Evolutionary conservation across 2,113 vertebrate species (phyloP), one percentile per base, ranked within the genome.

Genomic region (Burhinus bistriatus): DNA sequence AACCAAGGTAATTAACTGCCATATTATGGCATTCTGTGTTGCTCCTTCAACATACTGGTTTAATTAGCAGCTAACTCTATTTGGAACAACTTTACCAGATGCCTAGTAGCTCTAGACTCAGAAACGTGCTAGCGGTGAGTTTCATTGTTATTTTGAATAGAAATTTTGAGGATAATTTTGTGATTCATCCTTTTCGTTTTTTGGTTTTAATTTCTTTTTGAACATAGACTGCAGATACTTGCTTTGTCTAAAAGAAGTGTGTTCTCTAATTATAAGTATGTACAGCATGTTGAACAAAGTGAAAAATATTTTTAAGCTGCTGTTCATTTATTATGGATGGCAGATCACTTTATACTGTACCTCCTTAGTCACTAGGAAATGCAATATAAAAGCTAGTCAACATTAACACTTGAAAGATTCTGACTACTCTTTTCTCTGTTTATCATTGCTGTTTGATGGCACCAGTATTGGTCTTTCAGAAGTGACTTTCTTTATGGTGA

Each of bases 71-170:
- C 16, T 83, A n/a, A 30, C 83, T 85, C 22, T 52, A 61, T 6
- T 17, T 89, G 51, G 30, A 86, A 47, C 32, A 80, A 30, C 26
- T 6, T 23, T 36, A 44, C 9, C 12, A 38, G 19, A 84, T 5
- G 11, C 15, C 30, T 9, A 40, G 51, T 30, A 77, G 12, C 6
- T 71, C 18, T 25, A 55, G 29, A 18, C 7, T 26, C 47, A 77
- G 58, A 83, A 91, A 72, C 3, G 13, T 9, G 5, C 2, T 61
- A 7, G 5, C 0, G 0, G 6, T 45, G n/a, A 55, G 15, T 58
- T 78, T 75, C 40, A 45, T 11, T 7, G 17, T 4, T 58, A 68
- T 78, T 87, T 71, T 68, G 15, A 82, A 62, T 6, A 32, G 11
- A 62, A 75, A 75, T 47, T 49, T 82, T 89, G 13, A 91, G 25